A percentile compares a stretch with the other conserved stretches of the same genome.
These are phyloP conservation scores for Upupa epops DNA, from an alignment of 2,113 vertebrate species.

Conservation along the genomic window DNA sequence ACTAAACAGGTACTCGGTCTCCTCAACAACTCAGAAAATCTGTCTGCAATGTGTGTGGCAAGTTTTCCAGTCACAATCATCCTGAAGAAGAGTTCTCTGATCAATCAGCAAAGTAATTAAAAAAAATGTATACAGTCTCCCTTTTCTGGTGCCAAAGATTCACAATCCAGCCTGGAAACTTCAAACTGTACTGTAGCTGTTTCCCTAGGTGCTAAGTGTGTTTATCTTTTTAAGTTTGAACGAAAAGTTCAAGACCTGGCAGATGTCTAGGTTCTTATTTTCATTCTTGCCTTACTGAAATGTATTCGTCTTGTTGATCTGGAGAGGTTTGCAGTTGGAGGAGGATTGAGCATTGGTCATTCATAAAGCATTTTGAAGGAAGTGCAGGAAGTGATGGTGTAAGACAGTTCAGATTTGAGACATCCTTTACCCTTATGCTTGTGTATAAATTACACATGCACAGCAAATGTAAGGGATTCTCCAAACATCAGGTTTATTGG, in stretches of 20 bases:
- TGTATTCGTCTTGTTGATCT: neutral
- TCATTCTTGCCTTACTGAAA: neutral
- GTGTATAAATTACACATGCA: neutral
- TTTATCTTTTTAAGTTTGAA: neutral
- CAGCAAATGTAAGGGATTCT: neutral
- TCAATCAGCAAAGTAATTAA: neutral
- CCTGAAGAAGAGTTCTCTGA: neutral
- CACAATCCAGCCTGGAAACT: neutral
- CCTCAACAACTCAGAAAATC: neutral
- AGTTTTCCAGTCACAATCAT: neutral
- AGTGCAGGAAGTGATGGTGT: neutral
- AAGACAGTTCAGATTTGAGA: neutral
- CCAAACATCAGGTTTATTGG: neutral
- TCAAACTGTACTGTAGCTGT: neutral
- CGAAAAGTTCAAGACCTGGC: neutral
- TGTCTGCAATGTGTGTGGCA: neutral
- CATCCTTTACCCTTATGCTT: neutral
- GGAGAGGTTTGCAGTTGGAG: neutral
- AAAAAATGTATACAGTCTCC: neutral
- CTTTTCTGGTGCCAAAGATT: neutral
- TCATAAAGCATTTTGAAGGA: neutral
- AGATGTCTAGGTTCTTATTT: neutral
- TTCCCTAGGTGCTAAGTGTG: neutral
- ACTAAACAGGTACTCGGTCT: fast-evolving
- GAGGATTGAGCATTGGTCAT: neutral